Base-by-base conservation (phyloP, 2,797 vertebrate species). In the Poecilia picta region DNA sequence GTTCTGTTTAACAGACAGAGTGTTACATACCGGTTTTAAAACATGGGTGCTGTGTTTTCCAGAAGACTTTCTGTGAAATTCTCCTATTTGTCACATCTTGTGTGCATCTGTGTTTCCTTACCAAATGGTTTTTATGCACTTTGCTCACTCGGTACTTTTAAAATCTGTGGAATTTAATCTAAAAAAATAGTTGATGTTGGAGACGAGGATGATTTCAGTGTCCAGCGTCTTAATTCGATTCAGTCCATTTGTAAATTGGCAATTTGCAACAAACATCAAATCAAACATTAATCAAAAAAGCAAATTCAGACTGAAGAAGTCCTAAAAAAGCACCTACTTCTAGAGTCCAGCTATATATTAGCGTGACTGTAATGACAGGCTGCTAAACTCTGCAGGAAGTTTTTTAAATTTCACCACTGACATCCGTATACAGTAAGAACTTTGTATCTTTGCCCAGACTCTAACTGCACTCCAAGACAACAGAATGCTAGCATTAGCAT, bases 21-120 rank as follows among this genome's bases (percentile, higher is more conserved):
- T 33, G 76, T 33, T 41, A 68, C 59, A 78, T 28, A 47, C 73
- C 77, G 74, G 59, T 73, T 57, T 77, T 64, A 97, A 96, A 96
- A 95, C 98, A 98, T 98, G 97, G 97, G 97, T 97, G 96, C 96
- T 95, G 97, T 97, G 96, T 97, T 97, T 97, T 97, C 96, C 85
- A 81, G 80, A 95, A 95, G 96, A 97, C 96, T 96, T 96, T 97
- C 96, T 97, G 97, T 96, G 96, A 95, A 96, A 96, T 97, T 98
- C 95, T 96, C 96, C 96, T 72, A 45, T 95, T 45, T 73, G 23
- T 36, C 62, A 31, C 18, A 77, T 53, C 64, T 76, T 70, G 75
- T 46, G 31, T 64, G 57, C 53, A 47, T 39, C 20, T 25, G 51
- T 25, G 51, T 25, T 53, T 25, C 23, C 51, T 23, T 53, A 25